Conservation (phyloP, 2,113 vertebrate species). For the Symphodus melops region DNA sequence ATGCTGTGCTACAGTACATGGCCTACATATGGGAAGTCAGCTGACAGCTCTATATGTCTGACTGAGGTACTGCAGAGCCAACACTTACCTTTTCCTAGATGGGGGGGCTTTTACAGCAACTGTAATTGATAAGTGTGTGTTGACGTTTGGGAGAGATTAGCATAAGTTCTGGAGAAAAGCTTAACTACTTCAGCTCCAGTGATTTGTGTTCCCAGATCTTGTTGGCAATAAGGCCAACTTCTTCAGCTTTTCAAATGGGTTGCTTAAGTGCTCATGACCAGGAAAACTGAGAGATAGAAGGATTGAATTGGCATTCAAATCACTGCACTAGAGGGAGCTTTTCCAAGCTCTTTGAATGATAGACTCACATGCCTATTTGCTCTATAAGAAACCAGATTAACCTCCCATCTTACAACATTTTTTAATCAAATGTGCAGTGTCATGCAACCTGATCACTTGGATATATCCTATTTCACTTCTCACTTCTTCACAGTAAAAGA, state of each 20-base stretch:
- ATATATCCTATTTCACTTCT: slow-evolving; percentile 37
- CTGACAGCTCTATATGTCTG: slow-evolving; percentile 9
- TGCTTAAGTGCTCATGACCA: slow-evolving; percentile 43
- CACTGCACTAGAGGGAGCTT: slow-evolving; percentile 31
- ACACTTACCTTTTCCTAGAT: slow-evolving; percentile 31
- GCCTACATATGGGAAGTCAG: slow-evolving; percentile 15
- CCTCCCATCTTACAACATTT: slow-evolving; percentile 8
- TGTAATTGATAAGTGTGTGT: slow-evolving; percentile 48
- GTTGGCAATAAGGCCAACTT: slow-evolving; percentile 14
- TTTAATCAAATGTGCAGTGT: slow-evolving; percentile 29
- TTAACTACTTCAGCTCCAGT: slow-evolving; percentile 41
- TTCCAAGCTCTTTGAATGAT: slow-evolving; percentile 1
- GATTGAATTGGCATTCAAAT: neutral
- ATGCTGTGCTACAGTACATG: neutral
- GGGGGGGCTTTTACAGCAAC: slow-evolving; percentile 10
- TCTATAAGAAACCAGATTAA: slow-evolving; percentile 13
- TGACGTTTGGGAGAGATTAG: slow-evolving; percentile 20
- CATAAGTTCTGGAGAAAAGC: slow-evolving; percentile 45
- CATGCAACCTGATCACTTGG: slow-evolving; percentile 38
- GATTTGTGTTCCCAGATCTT: slow-evolving; percentile 37
- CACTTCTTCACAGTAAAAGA: slow-evolving; percentile 44
- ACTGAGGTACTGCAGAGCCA: slow-evolving; percentile 7
- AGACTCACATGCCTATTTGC: slow-evolving; percentile 8
- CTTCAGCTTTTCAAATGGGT: slow-evolving; percentile 36
- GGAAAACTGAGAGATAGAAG: slow-evolving; percentile 23